Conservation (phyloP, 2,113 vertebrate genomes). For the Lichenostomus cassidix region DNA sequence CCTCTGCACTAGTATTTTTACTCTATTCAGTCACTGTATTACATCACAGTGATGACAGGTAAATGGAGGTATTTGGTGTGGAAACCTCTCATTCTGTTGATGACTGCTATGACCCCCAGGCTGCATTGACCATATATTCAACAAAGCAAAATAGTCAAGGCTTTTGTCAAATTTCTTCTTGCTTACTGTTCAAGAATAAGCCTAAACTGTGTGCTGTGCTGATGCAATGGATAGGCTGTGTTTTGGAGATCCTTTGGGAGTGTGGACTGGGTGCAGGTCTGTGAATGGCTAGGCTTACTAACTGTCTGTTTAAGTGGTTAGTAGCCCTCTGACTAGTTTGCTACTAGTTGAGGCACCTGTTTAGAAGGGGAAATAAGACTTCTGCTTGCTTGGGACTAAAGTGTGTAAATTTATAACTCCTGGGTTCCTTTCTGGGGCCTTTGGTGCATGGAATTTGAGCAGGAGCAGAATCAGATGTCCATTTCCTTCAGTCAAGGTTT, state of each 20-base stretch:
- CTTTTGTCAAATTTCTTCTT: background rate
- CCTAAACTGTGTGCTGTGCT: background rate
- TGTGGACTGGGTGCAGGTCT: background rate
- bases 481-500: background rate
- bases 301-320: background rate
- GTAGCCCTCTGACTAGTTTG: background rate
- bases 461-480: background rate
- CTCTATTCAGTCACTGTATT: background rate
- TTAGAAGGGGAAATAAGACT: background rate
- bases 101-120: background rate
- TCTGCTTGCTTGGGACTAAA: background rate
- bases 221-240: background rate
- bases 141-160: background rate
- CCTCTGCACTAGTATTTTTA: background rate
- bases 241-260: background rate
- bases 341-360: background rate
- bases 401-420: background rate
- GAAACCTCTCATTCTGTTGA: background rate
- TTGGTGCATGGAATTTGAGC: background rate
- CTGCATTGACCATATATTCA: background rate
- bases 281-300: background rate
- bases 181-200: background rate
- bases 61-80: background rate
- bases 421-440: background rate
- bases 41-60: background rate